Base-by-base conservation (phyloP, 2,113 vertebrate species). In the Gobius niger region DNA sequence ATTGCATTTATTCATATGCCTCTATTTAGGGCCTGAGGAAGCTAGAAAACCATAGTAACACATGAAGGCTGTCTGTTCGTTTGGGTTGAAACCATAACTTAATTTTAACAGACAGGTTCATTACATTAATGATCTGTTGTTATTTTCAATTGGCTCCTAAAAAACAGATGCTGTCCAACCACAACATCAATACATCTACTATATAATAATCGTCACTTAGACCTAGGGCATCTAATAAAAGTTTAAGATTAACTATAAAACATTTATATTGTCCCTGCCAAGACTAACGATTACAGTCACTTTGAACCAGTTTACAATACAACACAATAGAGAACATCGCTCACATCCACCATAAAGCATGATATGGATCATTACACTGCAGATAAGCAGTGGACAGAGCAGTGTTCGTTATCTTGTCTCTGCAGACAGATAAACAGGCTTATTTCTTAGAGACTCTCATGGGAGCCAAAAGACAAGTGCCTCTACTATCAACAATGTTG, bases 401-500 rank as follows among this genome's bases (percentile, higher is more conserved):
- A 81, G 76, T 60, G 77, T 84, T 82, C 78, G 88, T 92, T 90
- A 90, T 87, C 84, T 83, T 83, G 88, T 90, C 88, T 87, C 59
- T 73, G 65, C 83, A 87, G 87, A 88, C 83, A 86, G 82, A 90
- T 87, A 87, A 92, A 92, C 76, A 68, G 80, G 75, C 54, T 82
- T 84, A 78, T 89, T 90, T 90, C 69, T 62, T 63, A 72, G 62
- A 84, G 77, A 83, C 69, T 82, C 73, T 75, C 70, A 78, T 70
- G 73, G 63, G 46, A 75, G 56, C 44, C 18, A 9, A 9, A 14
- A 46, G 40, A 76, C 70, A 76, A 47, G 47, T 72, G 50, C 78
- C 57, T 67, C 57, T 59, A 54, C 63, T 65, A 60, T 63, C 15
- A 70, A 65, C 51, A 73, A 72, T 59, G 40, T 11, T 44, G 6